A percentile compares a stretch with the other conserved stretches of the same genome.
These are phyloP conservation scores for Melolontha melolontha DNA, from an alignment of 2,888 invertebrate genomes.

Conservation along the genomic window DNA sequence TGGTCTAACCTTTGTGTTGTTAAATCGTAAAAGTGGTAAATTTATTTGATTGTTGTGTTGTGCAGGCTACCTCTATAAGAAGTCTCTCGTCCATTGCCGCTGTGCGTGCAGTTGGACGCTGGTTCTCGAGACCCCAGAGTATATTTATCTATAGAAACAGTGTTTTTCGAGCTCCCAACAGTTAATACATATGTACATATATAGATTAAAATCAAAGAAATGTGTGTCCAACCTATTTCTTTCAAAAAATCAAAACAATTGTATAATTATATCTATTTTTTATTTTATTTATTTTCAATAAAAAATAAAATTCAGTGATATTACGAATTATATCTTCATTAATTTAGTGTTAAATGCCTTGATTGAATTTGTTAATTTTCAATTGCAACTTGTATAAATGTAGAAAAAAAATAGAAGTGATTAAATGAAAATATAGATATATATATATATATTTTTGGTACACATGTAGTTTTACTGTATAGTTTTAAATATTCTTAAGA, in stretches of 20 bases:
- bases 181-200: slow-evolving; percentile 21
- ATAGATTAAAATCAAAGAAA: not conserved
- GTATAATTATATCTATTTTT: too few species aligned
- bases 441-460: slow-evolving; percentile 34
- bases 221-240: too few species aligned
- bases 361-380: too few species aligned
- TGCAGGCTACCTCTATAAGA: slow-evolving; percentile 60
- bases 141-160: slow-evolving; percentile 52
- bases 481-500: not conserved
- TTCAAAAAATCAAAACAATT: too few species aligned
- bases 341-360: too few species aligned
- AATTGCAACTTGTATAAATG: slow-evolving; percentile 5
- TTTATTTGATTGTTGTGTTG: slow-evolving; percentile 52
- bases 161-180: slow-evolving; percentile 41
- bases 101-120: slow-evolving; percentile 51
- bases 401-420: slow-evolving; percentile 13
- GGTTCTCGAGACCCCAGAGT: slow-evolving; percentile 56
- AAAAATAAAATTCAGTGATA: too few species aligned
- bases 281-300: too few species aligned
- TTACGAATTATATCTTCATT: too few species aligned
- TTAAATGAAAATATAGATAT: slow-evolving; percentile 2
- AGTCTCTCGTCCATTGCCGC: slow-evolving; percentile 55
- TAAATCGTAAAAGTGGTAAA: slow-evolving; percentile 56
- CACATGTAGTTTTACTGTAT: not conserved
- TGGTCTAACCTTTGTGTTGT: slow-evolving; percentile 60